A percentile compares a stretch with the other conserved stretches of the same genome.
Evolutionary conservation across 2,888 invertebrate genomes (phyloP).

Genomic region (Strigamia maritima): DNA sequence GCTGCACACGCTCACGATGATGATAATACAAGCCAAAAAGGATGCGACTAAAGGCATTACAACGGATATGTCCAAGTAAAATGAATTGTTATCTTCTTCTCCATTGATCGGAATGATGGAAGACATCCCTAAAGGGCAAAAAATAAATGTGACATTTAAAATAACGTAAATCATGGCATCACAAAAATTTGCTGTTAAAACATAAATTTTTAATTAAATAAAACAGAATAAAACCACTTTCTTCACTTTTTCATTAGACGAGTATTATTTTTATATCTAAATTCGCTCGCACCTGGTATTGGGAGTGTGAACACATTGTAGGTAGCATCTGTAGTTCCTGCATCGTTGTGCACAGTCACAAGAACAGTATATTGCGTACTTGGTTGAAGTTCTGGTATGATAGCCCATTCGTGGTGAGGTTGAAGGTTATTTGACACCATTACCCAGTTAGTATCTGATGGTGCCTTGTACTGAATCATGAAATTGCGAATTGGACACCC

Average conservation of each 20-base stretch:
- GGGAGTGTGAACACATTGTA: constrained; percentile 34
- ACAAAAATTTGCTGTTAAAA: background rate
- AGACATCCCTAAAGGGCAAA: constrained; percentile 11
- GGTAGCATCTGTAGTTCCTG: constrained; percentile 28
- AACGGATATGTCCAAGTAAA: constrained; percentile 17
- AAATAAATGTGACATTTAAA: background rate
- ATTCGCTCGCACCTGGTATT: background rate
- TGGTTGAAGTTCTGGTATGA: constrained; percentile 35
- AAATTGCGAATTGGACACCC: constrained; percentile 39
- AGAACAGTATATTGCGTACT: constrained; percentile 9
- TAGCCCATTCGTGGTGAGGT: constrained; percentile 32
- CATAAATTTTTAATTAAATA: background rate
- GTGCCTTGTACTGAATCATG: constrained; percentile 35
- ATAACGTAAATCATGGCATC: background rate
- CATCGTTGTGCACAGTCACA: constrained; percentile 37
- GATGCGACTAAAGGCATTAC: constrained; percentile 24
- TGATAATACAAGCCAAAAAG: constrained; percentile 18
- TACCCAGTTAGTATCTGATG: constrained; percentile 23
- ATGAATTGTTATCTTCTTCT: background rate
- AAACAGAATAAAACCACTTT: too few species aligned
- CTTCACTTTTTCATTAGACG: background rate
- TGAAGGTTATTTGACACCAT: constrained; percentile 37
- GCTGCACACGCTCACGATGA: constrained; percentile 6
- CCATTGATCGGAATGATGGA: constrained; percentile 9
- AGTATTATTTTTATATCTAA: background rate